A percentile compares a stretch with the other conserved stretches of the same genome.
These are phyloP conservation scores for Dendrolimus kikuchii DNA, from an alignment of 1,140 invertebrate genomes.

Conservation along the genomic window DNA sequence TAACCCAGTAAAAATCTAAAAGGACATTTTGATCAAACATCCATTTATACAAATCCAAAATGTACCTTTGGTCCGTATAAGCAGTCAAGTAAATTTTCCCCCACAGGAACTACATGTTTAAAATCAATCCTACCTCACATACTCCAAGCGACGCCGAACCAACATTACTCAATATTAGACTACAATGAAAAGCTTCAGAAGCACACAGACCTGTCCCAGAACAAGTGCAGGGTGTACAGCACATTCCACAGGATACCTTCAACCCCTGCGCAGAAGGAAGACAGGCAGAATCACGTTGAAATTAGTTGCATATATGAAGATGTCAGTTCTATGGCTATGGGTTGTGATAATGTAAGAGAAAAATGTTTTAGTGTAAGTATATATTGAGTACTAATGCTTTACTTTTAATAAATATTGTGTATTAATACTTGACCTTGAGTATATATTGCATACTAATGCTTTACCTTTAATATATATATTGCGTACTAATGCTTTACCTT, in stretches of 20 bases:
- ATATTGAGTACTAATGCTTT: neutral
- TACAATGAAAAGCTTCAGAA: constrained; percentile 46
- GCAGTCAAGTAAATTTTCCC: constrained; percentile 2
- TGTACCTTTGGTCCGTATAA: neutral
- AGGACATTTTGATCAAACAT: too few relatives aligned
- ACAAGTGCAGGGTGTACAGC: constrained; percentile 43
- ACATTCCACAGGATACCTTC: constrained; percentile 38
- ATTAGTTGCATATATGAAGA: constrained; percentile 37
- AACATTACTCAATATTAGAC: constrained; percentile 37
- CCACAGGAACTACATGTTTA: constrained; percentile 37
- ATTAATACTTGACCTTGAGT: too few relatives aligned
- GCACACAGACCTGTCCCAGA: constrained; percentile 22
- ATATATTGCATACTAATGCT: too few relatives aligned
- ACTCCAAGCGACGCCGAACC: constrained; percentile 22
- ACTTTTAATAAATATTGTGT: too few relatives aligned
- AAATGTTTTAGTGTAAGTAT: constrained; percentile 35
- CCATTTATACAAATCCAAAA: too few relatives aligned
- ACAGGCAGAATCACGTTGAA: constrained; percentile 13
- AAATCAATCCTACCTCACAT: constrained; percentile 30
- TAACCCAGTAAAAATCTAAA: too few relatives aligned
- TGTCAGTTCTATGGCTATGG: constrained; percentile 23
- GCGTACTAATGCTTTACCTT: too few relatives aligned
- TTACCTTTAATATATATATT: too few relatives aligned
- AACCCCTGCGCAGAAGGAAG: constrained; percentile 17
- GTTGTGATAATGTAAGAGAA: constrained; percentile 5